Base-by-base conservation (phyloP, 2,888 invertebrate genomes). In the Cerastis leucographa region DNA sequence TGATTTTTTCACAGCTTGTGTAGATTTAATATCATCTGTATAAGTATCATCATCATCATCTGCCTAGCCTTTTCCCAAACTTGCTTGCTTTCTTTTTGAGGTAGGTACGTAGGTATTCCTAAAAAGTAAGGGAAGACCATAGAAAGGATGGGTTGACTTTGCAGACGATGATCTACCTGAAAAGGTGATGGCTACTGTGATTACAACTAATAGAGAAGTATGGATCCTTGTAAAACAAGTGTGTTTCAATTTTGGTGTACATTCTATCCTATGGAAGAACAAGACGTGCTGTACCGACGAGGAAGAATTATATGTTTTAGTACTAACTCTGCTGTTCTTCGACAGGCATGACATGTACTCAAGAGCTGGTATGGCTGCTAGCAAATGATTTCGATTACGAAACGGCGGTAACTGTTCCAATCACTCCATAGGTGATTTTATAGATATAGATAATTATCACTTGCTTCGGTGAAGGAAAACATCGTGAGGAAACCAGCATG, bases 321-420 rank as follows among this genome's bases (percentile, higher is more conserved):
- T 25, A 17, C 25, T 56, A 17, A 44, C 40, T 59, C 12, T 14
- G 42, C 80, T 42, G n/a, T 35, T 54, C 1, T 65, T 61, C 11
- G 9, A 67, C 84, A 97, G 97, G 97, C 5, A 97, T 97, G 2
- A 98, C 98, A 2, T 97, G 97, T 97, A 97, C 97, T 0, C 98
- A 98, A 98, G 98, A 98, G 92, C 92, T 98, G 87, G 97, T 98
- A 0, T 98, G 98, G 98, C 89, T 98, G 78, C 85, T 98, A 42
- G 97, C 97, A 5, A 98, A 98, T 89, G 92, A 97, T 87, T 94
- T 98, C 75, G 97, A 98, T 90, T 98, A 97, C 87, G 93, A 97
- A 59, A 96, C 93, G 70, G 97, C 98, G 0, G 93, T 93, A 42
- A 89, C 92, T 62, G 91, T 94, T 44, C 95, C 97, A 0, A 92